These are phyloP conservation scores for Schizotus pectinicornis DNA, from an alignment of 2,888 invertebrate species.

Conservation along the genomic window DNA sequence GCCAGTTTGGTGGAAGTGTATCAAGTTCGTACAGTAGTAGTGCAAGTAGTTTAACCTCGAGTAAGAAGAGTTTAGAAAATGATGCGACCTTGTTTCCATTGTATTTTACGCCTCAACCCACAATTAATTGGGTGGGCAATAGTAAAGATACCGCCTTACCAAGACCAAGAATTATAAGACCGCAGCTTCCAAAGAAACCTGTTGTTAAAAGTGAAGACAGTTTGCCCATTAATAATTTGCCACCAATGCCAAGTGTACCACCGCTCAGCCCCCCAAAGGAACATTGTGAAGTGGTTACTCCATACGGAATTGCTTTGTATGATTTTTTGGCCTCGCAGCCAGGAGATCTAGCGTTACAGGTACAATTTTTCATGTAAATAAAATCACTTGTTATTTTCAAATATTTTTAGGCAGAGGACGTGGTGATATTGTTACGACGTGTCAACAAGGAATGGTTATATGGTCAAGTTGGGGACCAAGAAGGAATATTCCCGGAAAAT, in stretches of 20 bases:
- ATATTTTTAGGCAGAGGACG: constrained; percentile 70
- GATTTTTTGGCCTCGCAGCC: constrained; percentile 77
- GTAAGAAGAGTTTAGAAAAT: constrained; percentile 84
- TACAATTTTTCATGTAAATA: constrained; percentile 53
- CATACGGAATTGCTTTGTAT: constrained; percentile 79
- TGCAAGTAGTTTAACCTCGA: constrained; percentile 66
- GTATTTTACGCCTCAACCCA: constrained; percentile 1
- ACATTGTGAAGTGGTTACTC: constrained; percentile 57
- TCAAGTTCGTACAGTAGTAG: constrained; percentile 56
- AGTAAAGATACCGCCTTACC: constrained; percentile 44
- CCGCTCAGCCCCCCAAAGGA: constrained; percentile 76
- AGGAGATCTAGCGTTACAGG: constrained; percentile 81
- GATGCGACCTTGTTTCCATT: constrained; percentile 44
- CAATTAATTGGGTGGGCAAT: constrained; percentile 12
- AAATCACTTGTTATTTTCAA: not conserved
- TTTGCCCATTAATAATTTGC: constrained; percentile 23
- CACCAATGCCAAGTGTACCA: constrained; percentile 79
- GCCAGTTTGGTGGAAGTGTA: constrained; percentile 52
- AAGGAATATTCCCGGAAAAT: constrained; percentile 83
- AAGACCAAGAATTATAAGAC: constrained; percentile 77
- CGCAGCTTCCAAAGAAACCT: constrained; percentile 57
- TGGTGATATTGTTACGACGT: constrained; percentile 71
- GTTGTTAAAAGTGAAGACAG: constrained; percentile 6
- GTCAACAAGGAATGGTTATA: constrained; percentile 82
- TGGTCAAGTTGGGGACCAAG: constrained; percentile 68